A percentile compares a stretch with the other conserved stretches of the same genome.
phyloP scores from a whole-genome alignment of 2,797 vertebrate species.

The Phoxinus dragarum region DNA sequence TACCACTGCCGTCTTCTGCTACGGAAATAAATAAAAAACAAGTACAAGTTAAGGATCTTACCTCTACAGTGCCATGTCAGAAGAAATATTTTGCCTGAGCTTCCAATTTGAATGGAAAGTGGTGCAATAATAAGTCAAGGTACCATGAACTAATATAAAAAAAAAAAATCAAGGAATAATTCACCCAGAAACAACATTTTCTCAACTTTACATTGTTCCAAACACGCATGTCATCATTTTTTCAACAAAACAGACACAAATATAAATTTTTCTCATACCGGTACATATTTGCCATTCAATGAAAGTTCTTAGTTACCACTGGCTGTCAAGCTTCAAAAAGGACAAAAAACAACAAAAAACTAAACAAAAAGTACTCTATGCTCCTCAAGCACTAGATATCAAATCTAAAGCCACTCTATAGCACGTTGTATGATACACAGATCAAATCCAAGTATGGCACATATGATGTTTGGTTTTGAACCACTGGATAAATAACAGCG shows the following conservation, averaged over 20 bases:
- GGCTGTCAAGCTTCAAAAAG: neutral
- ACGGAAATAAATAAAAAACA: slow-evolving; percentile 7
- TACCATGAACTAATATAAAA: neutral
- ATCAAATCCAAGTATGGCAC: neutral
- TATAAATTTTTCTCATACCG: too few relatives aligned
- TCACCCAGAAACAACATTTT: neutral
- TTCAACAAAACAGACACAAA: neutral
- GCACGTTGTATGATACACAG: neutral
- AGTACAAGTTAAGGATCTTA: neutral
- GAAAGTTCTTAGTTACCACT: neutral
- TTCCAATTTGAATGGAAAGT: neutral
- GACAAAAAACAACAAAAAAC: neutral
- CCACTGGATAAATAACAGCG: neutral
- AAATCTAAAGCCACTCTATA: neutral
- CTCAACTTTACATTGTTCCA: neutral
- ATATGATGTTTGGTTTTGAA: neutral
- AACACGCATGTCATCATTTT: neutral
- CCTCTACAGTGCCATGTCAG: neutral
- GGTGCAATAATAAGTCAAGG: neutral
- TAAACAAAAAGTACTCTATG: neutral
- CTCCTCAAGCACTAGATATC: neutral
- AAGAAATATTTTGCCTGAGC: neutral
- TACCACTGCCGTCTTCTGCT: slow-evolving; percentile 62
- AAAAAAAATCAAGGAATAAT: neutral
- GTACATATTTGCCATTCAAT: neutral